phyloP scores from a whole-genome alignment of 2,888 invertebrate genomes.

The Phymatocera aterrima region DNA sequence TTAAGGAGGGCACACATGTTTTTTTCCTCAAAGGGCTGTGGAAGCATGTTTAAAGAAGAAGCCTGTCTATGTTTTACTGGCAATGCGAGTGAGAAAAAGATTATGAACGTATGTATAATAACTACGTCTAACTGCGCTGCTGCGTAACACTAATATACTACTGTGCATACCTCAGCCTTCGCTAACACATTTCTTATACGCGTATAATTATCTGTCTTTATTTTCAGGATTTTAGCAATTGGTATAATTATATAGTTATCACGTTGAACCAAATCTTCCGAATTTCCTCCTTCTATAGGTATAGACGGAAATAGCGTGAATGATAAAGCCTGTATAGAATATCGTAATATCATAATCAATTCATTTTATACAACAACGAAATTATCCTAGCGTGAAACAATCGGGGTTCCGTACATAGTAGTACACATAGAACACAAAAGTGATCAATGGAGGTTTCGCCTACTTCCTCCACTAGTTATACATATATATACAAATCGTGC shows the following conservation, averaged over 20 bases:
- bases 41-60: neutral
- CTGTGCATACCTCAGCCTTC: neutral
- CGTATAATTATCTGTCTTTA: neutral
- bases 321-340: no score
- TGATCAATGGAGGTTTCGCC: neutral
- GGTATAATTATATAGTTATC: neutral
- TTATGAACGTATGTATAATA: neutral
- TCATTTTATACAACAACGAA: no score
- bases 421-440: neutral
- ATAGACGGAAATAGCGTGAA: no score
- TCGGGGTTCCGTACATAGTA: neutral
- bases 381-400: no score
- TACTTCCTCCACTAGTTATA: no score
- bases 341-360: no score
- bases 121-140: neutral
- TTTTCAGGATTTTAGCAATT: neutral
- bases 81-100: neutral
- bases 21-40: neutral
- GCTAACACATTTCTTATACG: slow-evolving; percentile 17
- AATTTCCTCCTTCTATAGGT: neutral
- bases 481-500: no score
- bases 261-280: neutral
- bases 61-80: no score
- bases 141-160: neutral
- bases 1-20: neutral